Percentiles rank a stretch among this genome's conserved stretches.
phyloP scores from a whole-genome alignment of 1,140 invertebrate genomes.

The Calycopis cecrops region DNA sequence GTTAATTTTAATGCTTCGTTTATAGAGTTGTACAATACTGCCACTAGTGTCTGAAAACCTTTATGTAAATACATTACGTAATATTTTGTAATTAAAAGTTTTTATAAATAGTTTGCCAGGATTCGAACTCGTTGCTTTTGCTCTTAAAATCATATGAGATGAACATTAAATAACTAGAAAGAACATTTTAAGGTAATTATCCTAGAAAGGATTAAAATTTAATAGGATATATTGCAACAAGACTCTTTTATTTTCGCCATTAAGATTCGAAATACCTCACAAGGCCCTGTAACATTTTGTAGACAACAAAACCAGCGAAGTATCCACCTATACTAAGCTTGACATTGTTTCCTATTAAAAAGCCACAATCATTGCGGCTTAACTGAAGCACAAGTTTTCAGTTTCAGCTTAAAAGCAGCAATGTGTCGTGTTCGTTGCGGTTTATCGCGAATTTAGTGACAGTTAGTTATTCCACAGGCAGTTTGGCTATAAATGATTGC shows the following conservation, averaged over 20 bases:
- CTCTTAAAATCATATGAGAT: no score
- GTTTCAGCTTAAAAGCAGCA: background rate
- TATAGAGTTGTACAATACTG: no score
- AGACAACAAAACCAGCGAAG: conserved; percentile 9
- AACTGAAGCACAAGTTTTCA: background rate
- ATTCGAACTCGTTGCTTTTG: no score
- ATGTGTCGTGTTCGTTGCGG: conserved; percentile 9
- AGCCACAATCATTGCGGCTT: background rate
- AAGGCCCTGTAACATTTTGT: conserved; percentile 8
- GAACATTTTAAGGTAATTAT: no score
- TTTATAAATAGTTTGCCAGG: no score
- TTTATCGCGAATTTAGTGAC: conserved; percentile 52
- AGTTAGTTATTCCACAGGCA: conserved; percentile 68
- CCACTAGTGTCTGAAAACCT: no score
- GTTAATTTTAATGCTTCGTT: no score
- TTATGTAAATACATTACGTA: no score
- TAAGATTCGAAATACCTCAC: conserved; percentile 10
- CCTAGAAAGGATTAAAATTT: no score
- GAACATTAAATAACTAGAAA: no score
- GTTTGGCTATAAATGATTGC: conserved; percentile 73
- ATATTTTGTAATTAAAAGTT: no score
- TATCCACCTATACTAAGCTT: background rate
- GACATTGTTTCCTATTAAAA: background rate
- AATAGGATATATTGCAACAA: no score
- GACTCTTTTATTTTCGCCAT: conserved; percentile 10